phyloP scores from a whole-genome alignment of 2,113 vertebrate genomes.

The Apodemus speciosus region DNA sequence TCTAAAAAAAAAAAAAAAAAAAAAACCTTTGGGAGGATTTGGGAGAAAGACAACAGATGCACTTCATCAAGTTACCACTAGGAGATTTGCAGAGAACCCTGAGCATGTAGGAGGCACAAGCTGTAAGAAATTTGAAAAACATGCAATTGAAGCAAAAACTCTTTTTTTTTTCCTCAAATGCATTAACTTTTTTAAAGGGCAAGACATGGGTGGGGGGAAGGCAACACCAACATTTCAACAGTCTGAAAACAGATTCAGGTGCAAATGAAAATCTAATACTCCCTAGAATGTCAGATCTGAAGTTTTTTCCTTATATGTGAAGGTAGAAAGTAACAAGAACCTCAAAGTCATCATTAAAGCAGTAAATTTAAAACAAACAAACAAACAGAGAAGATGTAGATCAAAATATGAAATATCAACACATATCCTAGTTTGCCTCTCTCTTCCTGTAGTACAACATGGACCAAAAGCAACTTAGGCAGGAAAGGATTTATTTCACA shows the following conservation, averaged over 20 bases:
- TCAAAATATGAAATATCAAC: neutral
- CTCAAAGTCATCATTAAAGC: neutral
- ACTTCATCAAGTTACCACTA: neutral
- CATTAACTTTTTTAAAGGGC: neutral
- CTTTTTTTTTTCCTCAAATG: neutral
- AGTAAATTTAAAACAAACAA: neutral
- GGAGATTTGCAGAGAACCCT: neutral
- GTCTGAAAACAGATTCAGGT: neutral
- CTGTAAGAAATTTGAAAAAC: neutral
- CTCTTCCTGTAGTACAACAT: neutral
- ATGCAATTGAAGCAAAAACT: neutral
- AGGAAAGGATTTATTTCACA: neutral
- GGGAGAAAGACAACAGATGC: fast-evolving
- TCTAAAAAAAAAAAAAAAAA: too few relatives aligned
- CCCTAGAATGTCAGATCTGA: neutral
- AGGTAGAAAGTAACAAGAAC: neutral
- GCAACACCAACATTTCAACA: fast-evolving
- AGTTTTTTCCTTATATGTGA: neutral
- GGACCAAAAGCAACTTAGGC: neutral
- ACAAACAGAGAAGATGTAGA: neutral
- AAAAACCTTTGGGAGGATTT: too few relatives aligned
- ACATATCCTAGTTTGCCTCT: neutral
- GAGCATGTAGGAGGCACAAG: neutral
- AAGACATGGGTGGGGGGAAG: neutral
- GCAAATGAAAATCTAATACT: neutral